These are phyloP conservation scores for Neolamprologus hecqui DNA, from an alignment of 2,113 vertebrate genomes.

Conservation along the genomic window DNA sequence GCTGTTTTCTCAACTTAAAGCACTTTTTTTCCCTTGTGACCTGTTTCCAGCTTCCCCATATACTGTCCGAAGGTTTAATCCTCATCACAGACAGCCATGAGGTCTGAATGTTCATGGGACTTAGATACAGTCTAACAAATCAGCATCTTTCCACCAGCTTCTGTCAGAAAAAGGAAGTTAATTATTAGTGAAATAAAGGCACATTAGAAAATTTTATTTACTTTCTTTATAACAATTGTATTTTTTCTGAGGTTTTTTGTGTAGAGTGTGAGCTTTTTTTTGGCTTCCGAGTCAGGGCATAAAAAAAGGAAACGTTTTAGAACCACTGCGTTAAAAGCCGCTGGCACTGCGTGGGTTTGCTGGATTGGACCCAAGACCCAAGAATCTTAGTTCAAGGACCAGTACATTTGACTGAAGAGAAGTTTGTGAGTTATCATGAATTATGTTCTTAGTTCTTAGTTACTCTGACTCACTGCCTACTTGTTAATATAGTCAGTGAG, in stretches of 20 bases:
- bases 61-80: background rate
- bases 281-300: background rate
- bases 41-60: background rate
- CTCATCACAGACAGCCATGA: background rate
- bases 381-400: background rate
- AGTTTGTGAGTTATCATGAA: background rate
- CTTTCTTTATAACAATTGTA: background rate
- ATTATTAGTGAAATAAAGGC: background rate
- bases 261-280: background rate
- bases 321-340: background rate
- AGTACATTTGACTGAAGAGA: background rate
- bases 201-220: background rate
- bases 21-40: accelerated
- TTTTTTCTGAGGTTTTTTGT: background rate
- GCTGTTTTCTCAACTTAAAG: background rate
- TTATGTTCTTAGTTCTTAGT: background rate
- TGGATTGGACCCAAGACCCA: background rate
- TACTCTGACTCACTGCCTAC: background rate
- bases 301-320: background rate
- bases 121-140: background rate
- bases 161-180: background rate
- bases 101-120: background rate
- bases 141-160: background rate
- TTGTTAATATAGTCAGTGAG: background rate
- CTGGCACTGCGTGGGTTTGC: background rate